Evolutionary conservation across 2,797 vertebrate species (phyloP), one percentile per base, ranked within the genome.

Genomic region (Poecilia picta): DNA sequence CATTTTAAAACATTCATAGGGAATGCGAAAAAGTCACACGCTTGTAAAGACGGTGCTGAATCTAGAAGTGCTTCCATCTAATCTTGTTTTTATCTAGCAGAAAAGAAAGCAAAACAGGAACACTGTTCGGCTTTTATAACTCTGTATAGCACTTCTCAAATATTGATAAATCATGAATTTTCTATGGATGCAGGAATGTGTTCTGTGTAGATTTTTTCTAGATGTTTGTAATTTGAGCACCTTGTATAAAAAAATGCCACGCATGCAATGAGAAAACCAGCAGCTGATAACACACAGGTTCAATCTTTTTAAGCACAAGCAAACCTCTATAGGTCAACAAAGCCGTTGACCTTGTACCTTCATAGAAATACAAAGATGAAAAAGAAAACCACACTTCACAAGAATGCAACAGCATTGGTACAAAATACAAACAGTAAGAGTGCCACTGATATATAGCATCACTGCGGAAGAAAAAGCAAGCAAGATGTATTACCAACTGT

Each of bases 101-200:
- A 64, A 77, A 82, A 76, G 57, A 51, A 55, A 79, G 76, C 13
- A 77, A 55, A 70, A 46, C 18, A 43, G 5, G 55, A 64, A 55
- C 51, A 47, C 53, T 46, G 49, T 81, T 78, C 57, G 25, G 18
- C 4, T 89, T 75, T 85, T 70, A 57, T 79, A 76, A 73, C 70
- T 80, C 49, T 11, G 76, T 62, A 51, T 36, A 59, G 53, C 77
- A 73, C 72, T 1, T 77, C 47, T 91, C 64, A 45, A 91, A 90
- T 91, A 92, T 90, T 83, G 78, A 90, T 88, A 80, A 78, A 76
- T 74, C 76, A 91, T 89, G 41, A 89, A 91, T 91, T 89, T 87
- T 87, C 73, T 15, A 90, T 70, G 28, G 28, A 8, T 77, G 57
- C 39, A 64, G 62, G 18, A 31, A 74, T 68, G 20, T 39, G 20